Base-by-base conservation (phyloP, 2,797 vertebrate genomes). In the Enteromius anoplus region DNA sequence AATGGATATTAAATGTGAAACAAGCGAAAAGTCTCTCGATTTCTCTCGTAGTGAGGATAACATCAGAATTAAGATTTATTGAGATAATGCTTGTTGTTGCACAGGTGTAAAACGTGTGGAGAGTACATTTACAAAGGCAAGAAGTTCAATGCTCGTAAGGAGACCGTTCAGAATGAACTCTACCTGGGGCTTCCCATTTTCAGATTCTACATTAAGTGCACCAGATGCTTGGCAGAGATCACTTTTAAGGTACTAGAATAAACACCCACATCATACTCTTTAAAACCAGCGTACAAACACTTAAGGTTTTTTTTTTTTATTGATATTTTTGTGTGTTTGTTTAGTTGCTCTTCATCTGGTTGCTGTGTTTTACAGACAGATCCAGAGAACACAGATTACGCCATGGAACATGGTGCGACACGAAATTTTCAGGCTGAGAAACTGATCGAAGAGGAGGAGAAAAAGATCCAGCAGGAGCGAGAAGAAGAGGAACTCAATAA, bases 41-140 rank as follows among this genome's bases (percentile, higher is more conserved):
- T 45, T 51, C 45, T 32, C 9, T 1, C 2, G 26, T 51, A 12
- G 34, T 23, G 3, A 75, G 19, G n/a, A 58, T 17, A 2, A n/a
- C 73, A 19, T 55, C 32, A 14, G 29, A 4, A 55, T 26, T 73
- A 53, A 10, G 9, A n/a, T 34, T 73, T 34, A n/a, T 55, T 73
- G 10, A 14, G 29, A 15, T 37, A 51, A 23, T 34, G 8, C 23
- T 78, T 29, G 4, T 10, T 81, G 40, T 60, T 82, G 75, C 86
- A 47, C 89, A 98, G 98, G 85, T 99, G 98, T 90, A 99, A 98
- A 93, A 99, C 98, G 0, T 99, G 98, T 11, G 97, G 97, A 0
- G 98, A 99, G n/a, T 99, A 99, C 91, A 99, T 99, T 88, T 99
- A 99, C 89, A 99, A 99, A 76, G 98, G 98, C 19, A 99, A 99